These are phyloP conservation scores for Theonella swinhoei DNA, from an alignment of 37 sponge, comb jelly and placozoan species.

Conservation along the genomic window DNA sequence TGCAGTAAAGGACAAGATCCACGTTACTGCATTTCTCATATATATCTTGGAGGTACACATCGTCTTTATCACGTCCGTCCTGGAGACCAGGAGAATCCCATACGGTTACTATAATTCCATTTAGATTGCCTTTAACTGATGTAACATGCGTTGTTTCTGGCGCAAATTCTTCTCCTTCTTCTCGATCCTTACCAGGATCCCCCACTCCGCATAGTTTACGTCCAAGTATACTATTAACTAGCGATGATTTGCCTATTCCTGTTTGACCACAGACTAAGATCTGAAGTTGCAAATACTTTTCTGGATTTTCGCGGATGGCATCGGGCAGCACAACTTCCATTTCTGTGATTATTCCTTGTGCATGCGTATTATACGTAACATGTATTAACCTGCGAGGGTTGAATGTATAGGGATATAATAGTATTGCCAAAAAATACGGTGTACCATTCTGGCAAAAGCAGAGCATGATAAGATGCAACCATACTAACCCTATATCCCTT, in stretches of 20 bases:
- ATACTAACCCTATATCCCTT: too few relatives aligned
- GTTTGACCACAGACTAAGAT: constrained; percentile 14
- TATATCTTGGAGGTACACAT: constrained; percentile 2
- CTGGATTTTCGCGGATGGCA: too few relatives aligned
- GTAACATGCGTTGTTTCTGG: neutral
- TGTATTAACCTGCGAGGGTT: too few relatives aligned
- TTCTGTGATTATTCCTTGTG: too few relatives aligned
- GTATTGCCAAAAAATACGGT: too few relatives aligned
- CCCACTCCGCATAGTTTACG: neutral
- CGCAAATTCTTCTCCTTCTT: neutral
- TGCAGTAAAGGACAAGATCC: constrained; percentile 17
- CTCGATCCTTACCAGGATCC: constrained; percentile 13
- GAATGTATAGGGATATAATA: too few relatives aligned
- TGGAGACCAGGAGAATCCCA: constrained; percentile 29
- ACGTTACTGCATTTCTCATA: neutral
- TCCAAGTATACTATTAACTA: constrained; percentile 4
- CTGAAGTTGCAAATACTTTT: too few relatives aligned
- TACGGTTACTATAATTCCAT: neutral
- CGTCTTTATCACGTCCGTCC: neutral
- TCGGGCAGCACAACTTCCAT: too few relatives aligned
- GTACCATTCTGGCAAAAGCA: too few relatives aligned
- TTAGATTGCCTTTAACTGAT: too few relatives aligned
- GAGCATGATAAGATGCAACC: too few relatives aligned
- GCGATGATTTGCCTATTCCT: constrained; percentile 27
- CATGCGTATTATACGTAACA: too few relatives aligned